phyloP scores from a whole-genome alignment of 2,888 invertebrate genomes.

The Phyllotreta striolata region DNA sequence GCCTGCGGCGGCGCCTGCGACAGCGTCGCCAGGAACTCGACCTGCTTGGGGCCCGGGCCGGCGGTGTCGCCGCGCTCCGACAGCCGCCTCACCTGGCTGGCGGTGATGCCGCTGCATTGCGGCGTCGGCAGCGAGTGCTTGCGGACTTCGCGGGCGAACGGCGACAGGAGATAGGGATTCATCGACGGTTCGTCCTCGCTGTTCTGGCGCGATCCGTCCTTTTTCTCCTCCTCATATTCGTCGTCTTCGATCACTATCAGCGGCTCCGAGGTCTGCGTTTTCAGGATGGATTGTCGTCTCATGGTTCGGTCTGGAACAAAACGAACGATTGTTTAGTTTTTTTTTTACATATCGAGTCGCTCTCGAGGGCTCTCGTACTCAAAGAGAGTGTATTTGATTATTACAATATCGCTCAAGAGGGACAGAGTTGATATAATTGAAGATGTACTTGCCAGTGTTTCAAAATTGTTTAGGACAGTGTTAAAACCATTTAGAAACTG shows the following conservation, averaged over 20 bases:
- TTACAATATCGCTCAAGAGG: too few relatives aligned
- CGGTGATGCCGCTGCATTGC: slow-evolving; percentile 85
- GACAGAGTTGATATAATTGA: too few relatives aligned
- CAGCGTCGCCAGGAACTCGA: slow-evolving; percentile 83
- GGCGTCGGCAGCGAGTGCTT: slow-evolving; percentile 87
- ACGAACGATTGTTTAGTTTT: neutral
- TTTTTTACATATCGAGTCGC: too few relatives aligned
- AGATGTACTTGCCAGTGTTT: too few relatives aligned
- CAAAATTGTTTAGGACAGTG: too few relatives aligned
- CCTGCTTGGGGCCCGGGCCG: slow-evolving; percentile 79
- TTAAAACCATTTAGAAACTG: too few relatives aligned
- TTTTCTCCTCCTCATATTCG: slow-evolving; percentile 64
- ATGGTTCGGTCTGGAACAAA: slow-evolving; percentile 52
- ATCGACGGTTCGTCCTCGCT: slow-evolving; percentile 75
- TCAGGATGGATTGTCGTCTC: slow-evolving; percentile 73
- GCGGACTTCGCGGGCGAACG: slow-evolving; percentile 76
- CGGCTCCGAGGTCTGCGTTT: slow-evolving; percentile 68
- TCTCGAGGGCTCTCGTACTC: too few relatives aligned
- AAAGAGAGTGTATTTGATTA: too few relatives aligned
- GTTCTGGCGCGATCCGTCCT: slow-evolving; percentile 64
- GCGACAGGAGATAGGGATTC: slow-evolving; percentile 83
- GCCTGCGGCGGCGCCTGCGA: slow-evolving; percentile 77
- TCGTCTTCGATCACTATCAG: slow-evolving; percentile 87
- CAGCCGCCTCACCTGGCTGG: slow-evolving; percentile 83
- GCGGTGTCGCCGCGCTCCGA: slow-evolving; percentile 79